Evolutionary conservation across 2,888 invertebrate genomes (phyloP).

Genomic region (Mythimna vitellina): DNA sequence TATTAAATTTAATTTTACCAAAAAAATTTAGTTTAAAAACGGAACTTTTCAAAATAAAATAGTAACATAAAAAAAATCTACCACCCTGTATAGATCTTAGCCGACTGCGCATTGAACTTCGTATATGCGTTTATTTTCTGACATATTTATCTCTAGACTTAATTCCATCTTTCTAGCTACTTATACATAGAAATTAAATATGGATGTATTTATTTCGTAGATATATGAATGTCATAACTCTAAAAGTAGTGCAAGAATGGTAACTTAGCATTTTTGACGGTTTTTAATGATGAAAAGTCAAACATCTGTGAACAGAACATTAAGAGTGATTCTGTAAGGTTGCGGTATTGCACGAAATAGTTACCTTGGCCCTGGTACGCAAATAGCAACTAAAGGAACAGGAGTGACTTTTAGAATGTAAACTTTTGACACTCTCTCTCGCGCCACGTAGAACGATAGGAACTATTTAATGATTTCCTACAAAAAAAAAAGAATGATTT

Average conservation of each 20-base stretch:
- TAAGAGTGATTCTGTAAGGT: background rate
- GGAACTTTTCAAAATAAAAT: too few species aligned
- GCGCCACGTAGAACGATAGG: too few species aligned
- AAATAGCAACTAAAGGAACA: too few species aligned
- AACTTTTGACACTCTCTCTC: too few species aligned
- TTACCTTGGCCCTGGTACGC: too few species aligned
- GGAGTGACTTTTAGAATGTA: too few species aligned
- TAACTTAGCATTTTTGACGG: background rate
- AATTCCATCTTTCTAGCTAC: conserved; percentile 57
- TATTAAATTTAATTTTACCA: background rate
- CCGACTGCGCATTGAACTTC: conserved; percentile 53
- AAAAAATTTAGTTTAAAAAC: too few species aligned
- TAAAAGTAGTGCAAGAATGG: background rate
- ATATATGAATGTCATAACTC: conserved; percentile 50
- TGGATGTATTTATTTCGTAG: conserved; percentile 60
- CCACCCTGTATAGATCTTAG: conserved; percentile 17
- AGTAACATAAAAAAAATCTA: background rate
- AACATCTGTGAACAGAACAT: background rate
- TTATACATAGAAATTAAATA: conserved; percentile 47
- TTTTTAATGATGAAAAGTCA: background rate
- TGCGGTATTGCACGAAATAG: too few species aligned
- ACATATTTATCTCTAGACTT: conserved; percentile 55
- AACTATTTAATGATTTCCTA: too few species aligned
- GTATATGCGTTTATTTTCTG: conserved; percentile 61
- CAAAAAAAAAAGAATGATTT: too few species aligned